phyloP scores from a whole-genome alignment of 1,140 invertebrate genomes.

The Brachystomella parvula region DNA sequence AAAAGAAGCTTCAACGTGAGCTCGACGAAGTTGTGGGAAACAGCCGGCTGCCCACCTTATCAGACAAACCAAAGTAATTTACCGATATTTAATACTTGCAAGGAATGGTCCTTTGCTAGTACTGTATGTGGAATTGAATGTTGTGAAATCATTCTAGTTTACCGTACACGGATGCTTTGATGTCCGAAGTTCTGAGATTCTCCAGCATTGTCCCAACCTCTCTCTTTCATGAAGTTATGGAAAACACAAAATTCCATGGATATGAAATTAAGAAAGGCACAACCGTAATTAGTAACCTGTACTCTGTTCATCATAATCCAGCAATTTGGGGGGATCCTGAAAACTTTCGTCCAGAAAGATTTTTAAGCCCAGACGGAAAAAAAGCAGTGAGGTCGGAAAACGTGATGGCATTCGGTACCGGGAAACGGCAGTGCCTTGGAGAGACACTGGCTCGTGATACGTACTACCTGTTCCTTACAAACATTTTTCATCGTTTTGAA shows the following conservation, averaged over 20 bases:
- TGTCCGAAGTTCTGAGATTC: constrained; percentile 15
- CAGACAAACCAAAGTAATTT: constrained; percentile 51
- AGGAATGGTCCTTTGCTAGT: background rate
- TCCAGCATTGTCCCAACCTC: constrained; percentile 8
- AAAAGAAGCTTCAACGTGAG: constrained; percentile 67
- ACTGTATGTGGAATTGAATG: background rate
- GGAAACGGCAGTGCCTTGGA: constrained; percentile 16
- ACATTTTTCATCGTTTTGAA: constrained; percentile 15
- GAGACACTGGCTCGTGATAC: constrained; percentile 10
- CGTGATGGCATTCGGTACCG: constrained; percentile 15
- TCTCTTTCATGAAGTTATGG: constrained; percentile 2
- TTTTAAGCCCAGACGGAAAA: constrained; percentile 39
- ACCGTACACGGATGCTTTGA: constrained; percentile 29
- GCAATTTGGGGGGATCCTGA: constrained; percentile 44
- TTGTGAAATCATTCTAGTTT: constrained; percentile 41
- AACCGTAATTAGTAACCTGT: constrained; percentile 43
- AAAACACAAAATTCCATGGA: constrained; percentile 37
- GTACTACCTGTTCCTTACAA: constrained; percentile 13
- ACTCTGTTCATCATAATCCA: constrained; percentile 43
- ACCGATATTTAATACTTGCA: background rate
- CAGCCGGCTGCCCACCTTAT: constrained; percentile 56
- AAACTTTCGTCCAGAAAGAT: constrained; percentile 46
- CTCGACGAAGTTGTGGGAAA: constrained; percentile 65
- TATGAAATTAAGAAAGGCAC: constrained; percentile 42
- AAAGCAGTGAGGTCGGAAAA: constrained; percentile 8